Conservation (phyloP, 2,113 vertebrate species). For the Ginglymostoma cirratum region DNA sequence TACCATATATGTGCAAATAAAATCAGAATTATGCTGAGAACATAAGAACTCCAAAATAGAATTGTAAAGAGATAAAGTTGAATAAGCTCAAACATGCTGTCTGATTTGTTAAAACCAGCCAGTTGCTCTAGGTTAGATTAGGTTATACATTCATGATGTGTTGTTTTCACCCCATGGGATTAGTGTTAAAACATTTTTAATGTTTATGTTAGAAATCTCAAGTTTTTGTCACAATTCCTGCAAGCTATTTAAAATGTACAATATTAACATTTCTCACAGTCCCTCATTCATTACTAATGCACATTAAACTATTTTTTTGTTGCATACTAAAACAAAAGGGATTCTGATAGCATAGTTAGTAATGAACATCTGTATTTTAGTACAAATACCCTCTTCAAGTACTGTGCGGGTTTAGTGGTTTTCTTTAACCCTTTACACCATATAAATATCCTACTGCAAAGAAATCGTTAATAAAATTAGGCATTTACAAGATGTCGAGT, state of each 20-base stretch:
- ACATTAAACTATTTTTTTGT: slow-evolving; percentile 47
- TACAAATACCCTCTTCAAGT: slow-evolving; percentile 37
- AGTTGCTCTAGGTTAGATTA: slow-evolving; percentile 61
- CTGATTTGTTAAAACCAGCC: slow-evolving; percentile 62
- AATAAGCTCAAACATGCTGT: slow-evolving; percentile 55
- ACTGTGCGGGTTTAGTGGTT: slow-evolving; percentile 49
- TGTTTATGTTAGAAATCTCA: slow-evolving; percentile 73
- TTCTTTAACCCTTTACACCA: slow-evolving; percentile 44
- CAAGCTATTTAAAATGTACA: slow-evolving; percentile 84
- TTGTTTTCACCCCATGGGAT: slow-evolving; percentile 62
- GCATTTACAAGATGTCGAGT: slow-evolving; percentile 63
- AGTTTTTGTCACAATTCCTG: slow-evolving; percentile 72
- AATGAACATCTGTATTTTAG: slow-evolving; percentile 34
- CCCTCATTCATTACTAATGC: slow-evolving; percentile 60
- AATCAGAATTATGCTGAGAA: slow-evolving; percentile 55
- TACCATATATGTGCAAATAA: slow-evolving; percentile 57
- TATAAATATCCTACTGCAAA: slow-evolving; percentile 53
- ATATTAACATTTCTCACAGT: slow-evolving; percentile 80
- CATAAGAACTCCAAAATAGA: slow-evolving; percentile 47
- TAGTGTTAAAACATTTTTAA: slow-evolving; percentile 65
- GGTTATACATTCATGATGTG: slow-evolving; percentile 71
- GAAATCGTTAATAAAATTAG: slow-evolving; percentile 52
- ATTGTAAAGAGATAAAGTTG: slow-evolving; percentile 61
- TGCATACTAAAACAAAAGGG: slow-evolving; percentile 47
- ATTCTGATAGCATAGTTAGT: slow-evolving; percentile 41